These are phyloP conservation scores for Drosophila lacicola DNA, from an alignment of 2,888 invertebrate genomes.

Conservation along the genomic window DNA sequence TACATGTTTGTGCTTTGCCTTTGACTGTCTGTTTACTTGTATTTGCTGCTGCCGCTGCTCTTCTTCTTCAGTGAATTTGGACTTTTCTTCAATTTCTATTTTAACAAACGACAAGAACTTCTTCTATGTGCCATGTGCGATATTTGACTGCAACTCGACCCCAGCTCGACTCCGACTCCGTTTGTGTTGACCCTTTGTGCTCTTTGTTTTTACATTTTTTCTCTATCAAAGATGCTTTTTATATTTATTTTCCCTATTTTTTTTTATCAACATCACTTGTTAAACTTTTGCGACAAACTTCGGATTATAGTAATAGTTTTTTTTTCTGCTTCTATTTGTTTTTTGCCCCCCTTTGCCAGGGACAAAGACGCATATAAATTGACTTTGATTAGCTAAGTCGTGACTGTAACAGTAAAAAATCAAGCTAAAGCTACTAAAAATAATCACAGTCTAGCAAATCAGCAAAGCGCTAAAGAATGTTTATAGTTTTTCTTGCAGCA, in stretches of 20 bases:
- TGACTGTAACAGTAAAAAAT: slow-evolving; percentile 48
- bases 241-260: neutral
- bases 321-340: slow-evolving; percentile 6
- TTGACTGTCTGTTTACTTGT: slow-evolving; percentile 25
- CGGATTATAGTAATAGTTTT: slow-evolving; percentile 35
- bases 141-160: slow-evolving; percentile 51
- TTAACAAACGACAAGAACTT: slow-evolving; percentile 66
- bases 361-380: slow-evolving; percentile 54
- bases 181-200: slow-evolving; percentile 23
- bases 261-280: slow-evolving; percentile 11
- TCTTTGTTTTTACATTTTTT: slow-evolving; percentile 30
- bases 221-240: slow-evolving; percentile 14
- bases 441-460: slow-evolving; percentile 37
- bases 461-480: slow-evolving; percentile 15
- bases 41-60: slow-evolving; percentile 23
- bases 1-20: slow-evolving; percentile 40
- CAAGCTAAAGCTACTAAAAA: slow-evolving; percentile 29
- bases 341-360: slow-evolving; percentile 5
- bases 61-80: slow-evolving; percentile 58
- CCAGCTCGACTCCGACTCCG: slow-evolving; percentile 15
- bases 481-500: neutral
- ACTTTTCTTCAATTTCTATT: slow-evolving; percentile 77
- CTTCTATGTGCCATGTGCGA: slow-evolving; percentile 58
- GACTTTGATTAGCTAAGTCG: slow-evolving; percentile 47
- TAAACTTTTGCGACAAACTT: slow-evolving; percentile 33